These are phyloP conservation scores for Argyresthia goedartella DNA, from an alignment of 2,888 invertebrate genomes.

Conservation along the genomic window DNA sequence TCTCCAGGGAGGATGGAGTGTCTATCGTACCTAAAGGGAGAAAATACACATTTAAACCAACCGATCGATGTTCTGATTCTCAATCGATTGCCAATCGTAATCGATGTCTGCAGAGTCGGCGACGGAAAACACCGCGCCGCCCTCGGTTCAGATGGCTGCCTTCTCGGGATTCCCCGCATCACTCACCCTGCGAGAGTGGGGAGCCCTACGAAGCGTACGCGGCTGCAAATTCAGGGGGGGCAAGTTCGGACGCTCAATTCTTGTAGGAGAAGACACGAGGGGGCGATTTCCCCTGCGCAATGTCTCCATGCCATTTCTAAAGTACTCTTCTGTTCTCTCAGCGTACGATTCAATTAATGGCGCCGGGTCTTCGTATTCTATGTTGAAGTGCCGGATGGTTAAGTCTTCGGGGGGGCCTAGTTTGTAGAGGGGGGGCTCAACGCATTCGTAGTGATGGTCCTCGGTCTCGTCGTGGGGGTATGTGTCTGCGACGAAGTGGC, in stretches of 20 bases:
- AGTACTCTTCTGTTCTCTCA: slow-evolving; percentile 56
- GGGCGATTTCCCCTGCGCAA: slow-evolving; percentile 71
- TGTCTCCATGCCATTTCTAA: slow-evolving; percentile 56
- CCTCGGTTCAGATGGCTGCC: slow-evolving; percentile 66
- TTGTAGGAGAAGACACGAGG: slow-evolving; percentile 82
- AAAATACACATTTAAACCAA: slow-evolving; percentile 39
- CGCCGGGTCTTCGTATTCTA: slow-evolving; percentile 85
- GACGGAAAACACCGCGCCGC: slow-evolving; percentile 67
- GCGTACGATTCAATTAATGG: slow-evolving; percentile 82
- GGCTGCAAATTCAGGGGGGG: slow-evolving; percentile 80
- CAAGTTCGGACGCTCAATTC: slow-evolving; percentile 85
- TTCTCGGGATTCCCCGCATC: slow-evolving; percentile 60
- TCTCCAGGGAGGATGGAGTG: no score
- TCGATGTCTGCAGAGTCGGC: slow-evolving; percentile 59
- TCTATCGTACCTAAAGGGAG: not conserved
- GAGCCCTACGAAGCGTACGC: slow-evolving; percentile 60
- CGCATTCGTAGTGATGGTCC: slow-evolving; percentile 79
- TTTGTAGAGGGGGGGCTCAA: slow-evolving; percentile 70
- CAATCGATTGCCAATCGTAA: slow-evolving; percentile 52
- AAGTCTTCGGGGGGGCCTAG: slow-evolving; percentile 60
- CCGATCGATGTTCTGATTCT: slow-evolving; percentile 48
- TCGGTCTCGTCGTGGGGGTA: slow-evolving; percentile 74
- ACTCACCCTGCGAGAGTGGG: slow-evolving; percentile 61
- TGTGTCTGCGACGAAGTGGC: slow-evolving; percentile 80
- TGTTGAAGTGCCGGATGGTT: slow-evolving; percentile 81